Percentiles rank a stretch among this genome's conserved stretches.
These are phyloP conservation scores for Coregonus suidteri DNA, from an alignment of 2,797 vertebrate genomes.

Conservation along the genomic window DNA sequence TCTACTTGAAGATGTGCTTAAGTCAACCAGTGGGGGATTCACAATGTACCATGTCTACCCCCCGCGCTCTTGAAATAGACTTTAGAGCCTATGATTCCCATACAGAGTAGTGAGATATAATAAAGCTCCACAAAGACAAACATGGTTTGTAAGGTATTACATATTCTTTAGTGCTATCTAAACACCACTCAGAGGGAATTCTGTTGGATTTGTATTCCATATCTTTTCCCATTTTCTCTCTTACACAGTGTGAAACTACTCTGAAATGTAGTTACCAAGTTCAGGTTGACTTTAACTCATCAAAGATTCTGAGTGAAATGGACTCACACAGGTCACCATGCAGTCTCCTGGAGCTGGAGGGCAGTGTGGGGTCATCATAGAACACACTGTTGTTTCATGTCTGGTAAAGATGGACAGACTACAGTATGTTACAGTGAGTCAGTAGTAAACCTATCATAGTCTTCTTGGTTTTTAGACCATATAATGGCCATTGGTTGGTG, in stretches of 20 bases:
- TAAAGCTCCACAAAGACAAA: background rate
- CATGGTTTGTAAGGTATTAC: background rate
- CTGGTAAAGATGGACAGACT: background rate
- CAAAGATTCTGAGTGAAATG: background rate
- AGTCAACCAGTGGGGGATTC: background rate
- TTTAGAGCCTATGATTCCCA: background rate
- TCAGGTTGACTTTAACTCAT: background rate
- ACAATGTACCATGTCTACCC: background rate
- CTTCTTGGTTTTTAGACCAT: background rate
- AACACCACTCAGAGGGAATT: background rate
- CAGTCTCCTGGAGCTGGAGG: background rate
- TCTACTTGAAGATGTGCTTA: background rate
- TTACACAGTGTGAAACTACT: background rate
- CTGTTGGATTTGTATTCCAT: background rate
- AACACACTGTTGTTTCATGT: background rate
- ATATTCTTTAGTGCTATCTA: background rate
- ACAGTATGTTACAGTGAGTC: background rate
- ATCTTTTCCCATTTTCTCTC: background rate
- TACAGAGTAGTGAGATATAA: background rate
- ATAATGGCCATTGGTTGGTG: no score
- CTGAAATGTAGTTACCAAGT: background rate
- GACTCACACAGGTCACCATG: background rate
- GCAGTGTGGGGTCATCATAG: background rate
- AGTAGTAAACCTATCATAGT: background rate
- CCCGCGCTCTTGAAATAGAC: background rate